Conservation (phyloP, 2,113 vertebrate genomes). For the Haplochromis vanheusdeni region DNA sequence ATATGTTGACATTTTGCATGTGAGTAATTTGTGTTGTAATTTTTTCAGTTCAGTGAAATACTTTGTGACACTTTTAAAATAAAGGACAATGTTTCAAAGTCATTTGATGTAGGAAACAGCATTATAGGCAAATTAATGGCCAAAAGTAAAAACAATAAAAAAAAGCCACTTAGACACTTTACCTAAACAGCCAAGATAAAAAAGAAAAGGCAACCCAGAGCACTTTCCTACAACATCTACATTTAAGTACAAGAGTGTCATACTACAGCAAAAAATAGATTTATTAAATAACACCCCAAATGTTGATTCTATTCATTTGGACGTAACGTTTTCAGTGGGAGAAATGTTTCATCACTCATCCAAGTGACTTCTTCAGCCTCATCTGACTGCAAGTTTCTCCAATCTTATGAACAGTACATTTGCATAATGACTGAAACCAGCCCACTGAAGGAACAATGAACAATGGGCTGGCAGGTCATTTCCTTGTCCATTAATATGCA, state of each 20-base stretch:
- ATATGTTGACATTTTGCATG: background rate
- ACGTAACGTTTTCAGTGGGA: background rate
- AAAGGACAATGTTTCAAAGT: background rate
- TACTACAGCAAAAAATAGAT: background rate
- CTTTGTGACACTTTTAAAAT: background rate
- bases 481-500: background rate
- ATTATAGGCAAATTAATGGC: background rate
- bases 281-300: background rate
- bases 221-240: background rate
- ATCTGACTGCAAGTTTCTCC: background rate
- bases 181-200: background rate
- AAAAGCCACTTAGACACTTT: rapidly evolving
- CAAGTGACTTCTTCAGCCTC: background rate
- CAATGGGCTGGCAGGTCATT: background rate
- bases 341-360: background rate
- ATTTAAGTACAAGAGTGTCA: background rate
- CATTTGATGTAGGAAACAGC: background rate
- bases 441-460: background rate
- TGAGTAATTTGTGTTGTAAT: background rate
- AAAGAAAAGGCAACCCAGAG: background rate
- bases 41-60: background rate
- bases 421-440: background rate
- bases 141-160: background rate
- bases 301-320: background rate
- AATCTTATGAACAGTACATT: background rate